phyloP scores from a whole-genome alignment of 2,113 vertebrate genomes.

The Lophotis ruficrista region DNA sequence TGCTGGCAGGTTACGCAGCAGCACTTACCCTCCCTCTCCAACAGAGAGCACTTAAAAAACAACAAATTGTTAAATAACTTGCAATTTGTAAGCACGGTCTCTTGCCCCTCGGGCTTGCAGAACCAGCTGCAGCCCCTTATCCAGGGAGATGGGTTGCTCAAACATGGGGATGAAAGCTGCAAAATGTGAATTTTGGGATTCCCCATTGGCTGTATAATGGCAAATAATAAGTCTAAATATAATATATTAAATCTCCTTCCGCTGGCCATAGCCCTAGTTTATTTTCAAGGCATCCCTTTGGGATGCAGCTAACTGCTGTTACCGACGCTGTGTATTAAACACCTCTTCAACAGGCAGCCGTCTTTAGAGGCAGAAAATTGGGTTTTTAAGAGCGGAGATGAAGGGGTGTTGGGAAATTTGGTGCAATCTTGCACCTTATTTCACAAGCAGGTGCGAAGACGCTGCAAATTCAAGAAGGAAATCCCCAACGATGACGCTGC shows the following conservation, averaged over 20 bases:
- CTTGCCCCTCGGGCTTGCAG: background rate
- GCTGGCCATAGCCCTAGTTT: background rate
- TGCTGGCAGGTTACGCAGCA: rapidly evolving
- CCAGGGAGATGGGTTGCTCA: background rate
- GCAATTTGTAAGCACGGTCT: rapidly evolving
- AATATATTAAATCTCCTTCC: background rate
- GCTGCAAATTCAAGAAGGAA: background rate
- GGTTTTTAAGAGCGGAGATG: rapidly evolving
- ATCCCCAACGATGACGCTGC: background rate
- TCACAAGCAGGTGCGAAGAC: background rate
- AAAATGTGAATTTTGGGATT: rapidly evolving
- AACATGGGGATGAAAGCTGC: rapidly evolving
- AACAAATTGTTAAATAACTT: background rate
- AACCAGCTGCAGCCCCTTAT: background rate
- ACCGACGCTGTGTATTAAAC: rapidly evolving
- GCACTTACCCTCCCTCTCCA: background rate
- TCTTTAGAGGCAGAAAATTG: background rate
- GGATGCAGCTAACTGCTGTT: background rate
- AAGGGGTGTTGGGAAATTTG: background rate
- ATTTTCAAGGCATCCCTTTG: background rate
- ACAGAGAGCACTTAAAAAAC: background rate
- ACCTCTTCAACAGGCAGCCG: background rate
- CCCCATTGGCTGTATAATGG: rapidly evolving
- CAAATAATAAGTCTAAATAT: rapidly evolving
- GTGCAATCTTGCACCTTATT: background rate